Evolutionary conservation across 2,797 vertebrate genomes (phyloP), one percentile per base, ranked within the genome.

Genomic region (Coregonus suidteri): DNA sequence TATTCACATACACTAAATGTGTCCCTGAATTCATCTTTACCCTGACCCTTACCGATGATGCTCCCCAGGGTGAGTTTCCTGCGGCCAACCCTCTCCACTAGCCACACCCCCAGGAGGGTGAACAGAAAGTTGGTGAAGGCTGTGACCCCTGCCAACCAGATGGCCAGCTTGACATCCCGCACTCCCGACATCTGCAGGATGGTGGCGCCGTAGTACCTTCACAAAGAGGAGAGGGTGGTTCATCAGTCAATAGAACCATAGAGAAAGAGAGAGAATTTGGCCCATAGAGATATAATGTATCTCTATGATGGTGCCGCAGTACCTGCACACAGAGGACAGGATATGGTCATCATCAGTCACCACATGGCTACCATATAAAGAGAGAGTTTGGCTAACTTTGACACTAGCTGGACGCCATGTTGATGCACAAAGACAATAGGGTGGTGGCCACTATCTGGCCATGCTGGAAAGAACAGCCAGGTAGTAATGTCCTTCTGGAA

Each of bases 141-240:
- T 73, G 97, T 95, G 56, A 98, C 91, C 0, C 97, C 96, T 1
- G 98, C 94, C 81, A 99, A 91, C 98, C 98, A 99, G 88, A 99
- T 99, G 0, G 98, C 97, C 52, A 98, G 88, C 67, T 93, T 95
- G 83, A 98, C 97, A 0, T 99, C 94, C 82, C 95, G 94, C 62
- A 99, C 96, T 67, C 98, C 98, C 0, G 98, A 98, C 98, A 99
- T 99, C 94, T 99, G 98, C 85, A 99, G 94, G 90, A 99, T 99
- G 84, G 98, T 99, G 83, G 98, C 97, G 37, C 97, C 99, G 93
- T 99, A 99, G 91, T 99, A 99, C 97, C 98, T 77, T 25, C 51
- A 34, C 30, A 51, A 11, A 66, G 31, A 67, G 31, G 65, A 34
- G 0, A 35, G 31, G 65, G 15, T 14, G 30, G 7, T 41, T 6